A percentile compares a stretch with the other conserved stretches of the same genome.
phyloP scores from a whole-genome alignment of 2,797 vertebrate species.

The Agapornis canus region DNA sequence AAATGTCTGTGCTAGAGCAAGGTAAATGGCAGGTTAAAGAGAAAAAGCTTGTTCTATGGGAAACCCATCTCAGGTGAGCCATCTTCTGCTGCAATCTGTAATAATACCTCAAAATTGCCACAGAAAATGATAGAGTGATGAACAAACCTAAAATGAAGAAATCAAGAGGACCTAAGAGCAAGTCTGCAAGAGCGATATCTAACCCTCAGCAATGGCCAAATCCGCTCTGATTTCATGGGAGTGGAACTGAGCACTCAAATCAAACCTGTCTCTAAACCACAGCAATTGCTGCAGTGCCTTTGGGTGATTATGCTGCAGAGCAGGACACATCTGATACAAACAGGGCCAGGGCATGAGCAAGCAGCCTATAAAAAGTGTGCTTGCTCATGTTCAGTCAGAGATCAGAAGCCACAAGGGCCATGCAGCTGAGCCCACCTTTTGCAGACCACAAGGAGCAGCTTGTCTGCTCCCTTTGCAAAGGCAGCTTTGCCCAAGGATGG shows the following conservation, averaged over 20 bases:
- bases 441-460: neutral
- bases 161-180: neutral
- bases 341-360: neutral
- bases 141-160: neutral
- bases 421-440: neutral
- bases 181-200: neutral
- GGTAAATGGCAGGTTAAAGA: neutral
- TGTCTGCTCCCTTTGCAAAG: neutral
- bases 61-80: neutral
- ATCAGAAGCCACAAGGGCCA: neutral
- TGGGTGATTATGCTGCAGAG: neutral
- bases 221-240: neutral
- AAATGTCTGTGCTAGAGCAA: neutral
- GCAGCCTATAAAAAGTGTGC: neutral
- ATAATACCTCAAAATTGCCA: neutral
- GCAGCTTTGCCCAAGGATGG: neutral
- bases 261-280: neutral
- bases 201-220: neutral
- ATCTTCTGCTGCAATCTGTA: neutral
- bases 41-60: neutral
- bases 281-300: neutral
- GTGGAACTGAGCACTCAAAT: neutral
- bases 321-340: neutral
- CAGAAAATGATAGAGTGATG: neutral
- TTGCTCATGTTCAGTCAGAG: neutral